phyloP scores from a whole-genome alignment of 2,888 invertebrate genomes.

The Megamerina dolium region DNA sequence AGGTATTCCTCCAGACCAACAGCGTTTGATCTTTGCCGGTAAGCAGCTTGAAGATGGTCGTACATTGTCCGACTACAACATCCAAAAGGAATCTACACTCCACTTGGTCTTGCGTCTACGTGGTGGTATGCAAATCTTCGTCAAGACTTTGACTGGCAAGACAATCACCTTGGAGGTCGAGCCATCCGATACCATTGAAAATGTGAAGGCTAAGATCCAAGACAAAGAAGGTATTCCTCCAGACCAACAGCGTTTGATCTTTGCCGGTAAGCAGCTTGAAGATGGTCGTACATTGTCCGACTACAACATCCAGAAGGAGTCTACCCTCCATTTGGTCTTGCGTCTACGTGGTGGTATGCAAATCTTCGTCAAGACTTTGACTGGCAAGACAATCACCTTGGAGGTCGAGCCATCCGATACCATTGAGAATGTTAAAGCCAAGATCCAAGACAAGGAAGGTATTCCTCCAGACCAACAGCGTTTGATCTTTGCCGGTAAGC shows the following conservation, averaged over 20 bases:
- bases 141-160: conserved; percentile 23
- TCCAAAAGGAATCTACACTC: conserved; percentile 37
- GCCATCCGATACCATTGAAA: conserved; percentile 24
- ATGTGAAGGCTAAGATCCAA: conserved; percentile 26
- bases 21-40: conserved; percentile 39
- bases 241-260: conserved; percentile 26
- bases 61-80: conserved; percentile 38
- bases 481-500: conserved; percentile 25
- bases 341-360: conserved; percentile 27
- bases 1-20: conserved; percentile 40
- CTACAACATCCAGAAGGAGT: conserved; percentile 25
- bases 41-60: conserved; percentile 40
- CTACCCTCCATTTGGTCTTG: conserved; percentile 23
- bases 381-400: conserved; percentile 25
- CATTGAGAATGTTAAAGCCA: conserved; percentile 24
- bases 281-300: conserved; percentile 25
- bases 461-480: conserved; percentile 28
- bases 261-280: conserved; percentile 24
- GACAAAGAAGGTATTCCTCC: conserved; percentile 26
- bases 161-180: conserved; percentile 23
- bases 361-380: conserved; percentile 24
- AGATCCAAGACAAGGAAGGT: conserved; percentile 26
- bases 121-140: conserved; percentile 25
- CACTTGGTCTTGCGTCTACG: conserved; percentile 32
- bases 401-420: conserved; percentile 25